These are phyloP conservation scores for Lepilemur ruficaudatus DNA, from an alignment of 2,797 vertebrate genomes.

Conservation along the genomic window DNA sequence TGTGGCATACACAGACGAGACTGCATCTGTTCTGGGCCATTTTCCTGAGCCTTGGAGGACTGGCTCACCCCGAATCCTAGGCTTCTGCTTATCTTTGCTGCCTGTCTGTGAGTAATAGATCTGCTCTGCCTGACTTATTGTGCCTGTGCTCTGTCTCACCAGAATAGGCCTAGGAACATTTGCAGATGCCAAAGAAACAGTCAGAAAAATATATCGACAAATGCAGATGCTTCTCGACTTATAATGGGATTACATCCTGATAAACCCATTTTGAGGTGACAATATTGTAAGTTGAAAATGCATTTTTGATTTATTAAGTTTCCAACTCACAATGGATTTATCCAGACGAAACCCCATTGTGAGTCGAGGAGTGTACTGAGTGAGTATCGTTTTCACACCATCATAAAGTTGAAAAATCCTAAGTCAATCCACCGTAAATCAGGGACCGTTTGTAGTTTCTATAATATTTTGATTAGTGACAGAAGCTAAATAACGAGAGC, in stretches of 20 bases:
- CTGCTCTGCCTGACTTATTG: not conserved
- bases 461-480: not conserved
- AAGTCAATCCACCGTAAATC: not conserved
- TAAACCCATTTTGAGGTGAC: not conserved
- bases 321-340: not conserved
- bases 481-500: not conserved
- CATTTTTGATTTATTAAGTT: not conserved
- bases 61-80: not conserved
- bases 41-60: not conserved
- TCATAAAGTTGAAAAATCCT: not conserved
- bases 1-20: not conserved
- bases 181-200: not conserved
- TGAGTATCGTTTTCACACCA: not conserved
- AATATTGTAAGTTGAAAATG: not conserved
- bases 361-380: not conserved
- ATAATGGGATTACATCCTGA: not conserved
- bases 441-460: not conserved
- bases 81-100: not conserved
- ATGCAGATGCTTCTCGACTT: not conserved
- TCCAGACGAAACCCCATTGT: not conserved
- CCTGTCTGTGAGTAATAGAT: not conserved
- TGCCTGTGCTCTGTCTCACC: not conserved
- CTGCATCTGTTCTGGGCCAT: not conserved
- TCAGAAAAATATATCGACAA: not conserved
- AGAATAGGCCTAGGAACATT: not conserved